Percentiles rank a stretch among this genome's conserved stretches.
Conservation (phyloP, 2,888 invertebrate genomes). For the Brassicogethes aeneus region DNA sequence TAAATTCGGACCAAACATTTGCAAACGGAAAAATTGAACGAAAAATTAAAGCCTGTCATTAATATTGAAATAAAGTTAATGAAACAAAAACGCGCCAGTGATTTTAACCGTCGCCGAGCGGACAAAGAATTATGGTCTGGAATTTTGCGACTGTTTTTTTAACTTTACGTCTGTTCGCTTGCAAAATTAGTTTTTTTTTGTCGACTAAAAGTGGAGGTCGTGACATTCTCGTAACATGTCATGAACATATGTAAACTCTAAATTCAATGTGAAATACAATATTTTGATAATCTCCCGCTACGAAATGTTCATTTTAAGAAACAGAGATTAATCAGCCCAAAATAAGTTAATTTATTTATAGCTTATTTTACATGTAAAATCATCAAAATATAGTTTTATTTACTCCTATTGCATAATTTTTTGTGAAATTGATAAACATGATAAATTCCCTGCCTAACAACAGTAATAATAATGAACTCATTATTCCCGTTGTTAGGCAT, state of each 20-base stretch:
- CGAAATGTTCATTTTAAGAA: neutral
- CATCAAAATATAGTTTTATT: too few species aligned
- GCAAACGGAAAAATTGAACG: too few species aligned
- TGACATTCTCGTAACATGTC: slow-evolving; percentile 13
- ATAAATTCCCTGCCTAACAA: too few species aligned
- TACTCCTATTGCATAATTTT: too few species aligned
- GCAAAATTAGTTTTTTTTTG: slow-evolving; percentile 1
- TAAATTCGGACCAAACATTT: too few species aligned
- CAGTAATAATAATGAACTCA: too few species aligned
- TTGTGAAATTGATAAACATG: too few species aligned
- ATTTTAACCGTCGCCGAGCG: neutral
- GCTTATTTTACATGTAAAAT: too few species aligned
- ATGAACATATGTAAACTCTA: slow-evolving; percentile 26
- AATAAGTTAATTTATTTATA: too few species aligned
- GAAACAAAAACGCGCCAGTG: neutral
- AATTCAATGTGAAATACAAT: slow-evolving; percentile 28
- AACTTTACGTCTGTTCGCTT: neutral
- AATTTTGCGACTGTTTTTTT: neutral
- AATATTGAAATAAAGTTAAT: neutral
- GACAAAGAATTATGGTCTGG: slow-evolving; percentile 1
- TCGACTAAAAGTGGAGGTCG: slow-evolving; percentile 3
- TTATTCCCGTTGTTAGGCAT: too few species aligned
- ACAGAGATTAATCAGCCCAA: neutral
- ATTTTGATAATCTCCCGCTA: slow-evolving; percentile 33
- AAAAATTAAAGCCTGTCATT: neutral